Conservation (phyloP, 92 coral and sea anemone species). For the Siderastrea radians region DNA sequence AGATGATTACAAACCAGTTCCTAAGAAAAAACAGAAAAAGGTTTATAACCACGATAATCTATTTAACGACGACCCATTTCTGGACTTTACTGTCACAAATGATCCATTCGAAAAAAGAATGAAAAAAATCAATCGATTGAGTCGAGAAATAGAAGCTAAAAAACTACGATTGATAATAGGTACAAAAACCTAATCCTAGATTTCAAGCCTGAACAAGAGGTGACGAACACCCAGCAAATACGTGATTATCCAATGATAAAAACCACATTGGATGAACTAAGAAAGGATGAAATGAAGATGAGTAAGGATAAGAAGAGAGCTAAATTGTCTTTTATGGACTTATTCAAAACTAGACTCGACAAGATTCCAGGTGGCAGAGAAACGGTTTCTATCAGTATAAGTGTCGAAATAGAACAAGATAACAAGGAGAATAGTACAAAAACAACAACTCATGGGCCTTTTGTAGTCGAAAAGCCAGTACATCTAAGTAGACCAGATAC, state of each 20-base stretch:
- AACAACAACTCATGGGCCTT: not conserved
- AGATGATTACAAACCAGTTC: too few species aligned
- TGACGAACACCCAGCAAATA: not conserved
- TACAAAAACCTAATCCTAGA: not conserved
- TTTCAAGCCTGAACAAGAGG: too few species aligned
- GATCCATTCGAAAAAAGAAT: not conserved
- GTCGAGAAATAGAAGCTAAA: not conserved
- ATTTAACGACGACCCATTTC: too few species aligned
- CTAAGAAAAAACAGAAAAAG: too few species aligned
- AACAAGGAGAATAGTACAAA: not conserved
- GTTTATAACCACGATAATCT: too few species aligned
- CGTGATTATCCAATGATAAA: constrained; percentile 3
- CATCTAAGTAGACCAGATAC: not conserved
- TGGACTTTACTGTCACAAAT: too few species aligned
- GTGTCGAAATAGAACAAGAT: not conserved
- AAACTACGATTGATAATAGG: not conserved
- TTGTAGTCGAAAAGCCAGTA: not conserved
- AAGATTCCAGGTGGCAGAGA: not conserved
- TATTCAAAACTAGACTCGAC: constrained; percentile 10
- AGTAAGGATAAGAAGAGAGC: not conserved
- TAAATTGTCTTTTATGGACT: not conserved
- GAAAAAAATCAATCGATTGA: not conserved
- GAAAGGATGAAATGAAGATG: not conserved
- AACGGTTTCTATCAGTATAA: not conserved
- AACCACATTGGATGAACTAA: not conserved